phyloP scores from a whole-genome alignment of 92 coral and sea anemone genomes.

The Pocillopora meandrina region DNA sequence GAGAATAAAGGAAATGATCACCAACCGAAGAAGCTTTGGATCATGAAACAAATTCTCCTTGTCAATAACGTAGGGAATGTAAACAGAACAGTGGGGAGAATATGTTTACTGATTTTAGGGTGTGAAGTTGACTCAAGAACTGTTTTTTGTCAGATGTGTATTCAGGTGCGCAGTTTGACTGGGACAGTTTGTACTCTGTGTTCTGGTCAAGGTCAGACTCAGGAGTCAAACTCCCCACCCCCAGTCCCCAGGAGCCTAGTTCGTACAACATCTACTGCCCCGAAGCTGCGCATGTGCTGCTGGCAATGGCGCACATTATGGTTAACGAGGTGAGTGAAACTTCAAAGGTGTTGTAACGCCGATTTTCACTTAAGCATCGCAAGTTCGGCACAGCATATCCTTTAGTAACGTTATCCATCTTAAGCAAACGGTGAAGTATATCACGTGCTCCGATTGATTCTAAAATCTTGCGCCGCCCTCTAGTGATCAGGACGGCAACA shows the following conservation, averaged over 20 bases:
- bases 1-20: not conserved
- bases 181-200: conserved; percentile 94
- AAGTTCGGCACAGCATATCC: too few relatives aligned
- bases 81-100: not conserved
- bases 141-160: conserved; percentile 77
- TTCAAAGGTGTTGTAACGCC: too few relatives aligned
- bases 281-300: conserved; percentile 83
- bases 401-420: too few relatives aligned
- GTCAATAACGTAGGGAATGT: not conserved
- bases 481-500: too few relatives aligned
- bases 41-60: not conserved
- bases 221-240: conserved; percentile 71
- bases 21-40: not conserved
- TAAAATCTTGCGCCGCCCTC: too few relatives aligned
- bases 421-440: too few relatives aligned
- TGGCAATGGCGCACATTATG: conserved; percentile 85
- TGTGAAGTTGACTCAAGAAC: not conserved
- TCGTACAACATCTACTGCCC: conserved; percentile 85
- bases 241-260: conserved; percentile 89
- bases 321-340: conserved; percentile 73
- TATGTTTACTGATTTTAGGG: not conserved
- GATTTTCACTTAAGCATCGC: too few relatives aligned
- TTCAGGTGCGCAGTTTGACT: conserved; percentile 93
- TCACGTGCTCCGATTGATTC: too few relatives aligned
- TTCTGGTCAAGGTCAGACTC: conserved; percentile 87